Percentiles rank a stretch among this genome's conserved stretches.
phyloP scores from a whole-genome alignment of 2,113 vertebrate genomes.

The Alethe diademata region DNA sequence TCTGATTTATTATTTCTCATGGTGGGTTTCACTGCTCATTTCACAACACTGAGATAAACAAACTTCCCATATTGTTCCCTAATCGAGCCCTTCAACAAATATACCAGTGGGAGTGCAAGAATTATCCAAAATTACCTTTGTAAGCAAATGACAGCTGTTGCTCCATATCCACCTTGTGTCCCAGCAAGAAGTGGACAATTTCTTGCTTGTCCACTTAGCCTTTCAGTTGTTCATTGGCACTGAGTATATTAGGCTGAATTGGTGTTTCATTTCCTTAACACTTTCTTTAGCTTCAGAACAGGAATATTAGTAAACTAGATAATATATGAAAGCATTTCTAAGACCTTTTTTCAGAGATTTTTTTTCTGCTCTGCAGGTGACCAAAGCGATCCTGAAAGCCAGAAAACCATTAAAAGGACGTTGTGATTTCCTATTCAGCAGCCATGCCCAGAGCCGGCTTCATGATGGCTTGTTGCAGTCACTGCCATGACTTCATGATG shows the following conservation, averaged over 20 bases:
- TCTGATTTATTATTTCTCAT: neutral
- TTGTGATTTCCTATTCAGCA: neutral
- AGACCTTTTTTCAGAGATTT: neutral
- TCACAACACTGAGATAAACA: neutral
- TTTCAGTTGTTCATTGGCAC: neutral
- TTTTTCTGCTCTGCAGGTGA: neutral
- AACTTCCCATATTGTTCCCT: neutral
- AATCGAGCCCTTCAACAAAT: neutral
- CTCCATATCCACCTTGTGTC: neutral
- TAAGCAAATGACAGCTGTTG: neutral
- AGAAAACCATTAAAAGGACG: neutral
- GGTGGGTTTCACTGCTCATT: neutral
- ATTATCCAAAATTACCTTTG: neutral
- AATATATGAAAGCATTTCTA: neutral
- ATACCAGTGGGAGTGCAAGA: neutral
- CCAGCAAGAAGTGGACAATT: neutral
- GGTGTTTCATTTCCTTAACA: neutral
- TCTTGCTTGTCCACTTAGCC: neutral
- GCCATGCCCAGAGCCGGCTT: neutral
- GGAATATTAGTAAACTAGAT: neutral
- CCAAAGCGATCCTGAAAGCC: neutral
- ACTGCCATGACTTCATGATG: accelerated
- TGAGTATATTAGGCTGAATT: neutral
- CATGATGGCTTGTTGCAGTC: neutral
- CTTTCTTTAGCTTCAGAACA: neutral